Percentiles rank a stretch among this genome's conserved stretches.
Conservation (phyloP, 1,140 invertebrate genomes). For the Varroa destructor region DNA sequence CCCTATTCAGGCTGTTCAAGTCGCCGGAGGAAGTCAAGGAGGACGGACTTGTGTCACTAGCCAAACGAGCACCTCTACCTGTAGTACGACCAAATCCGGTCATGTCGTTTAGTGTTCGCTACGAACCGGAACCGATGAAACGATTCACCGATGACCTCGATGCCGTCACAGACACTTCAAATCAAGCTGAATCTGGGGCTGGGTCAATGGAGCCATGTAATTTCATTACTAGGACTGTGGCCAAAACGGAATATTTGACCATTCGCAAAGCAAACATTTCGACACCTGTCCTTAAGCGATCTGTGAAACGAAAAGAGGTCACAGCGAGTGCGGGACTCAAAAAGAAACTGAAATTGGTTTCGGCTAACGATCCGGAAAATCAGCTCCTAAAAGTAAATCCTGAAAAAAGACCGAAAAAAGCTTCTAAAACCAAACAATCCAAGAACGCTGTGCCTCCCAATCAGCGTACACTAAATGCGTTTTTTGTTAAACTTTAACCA, state of each 20-base stretch:
- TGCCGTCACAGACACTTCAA: no score
- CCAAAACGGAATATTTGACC: not conserved
- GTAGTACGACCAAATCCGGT: not conserved
- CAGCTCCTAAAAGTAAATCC: conserved; percentile 19
- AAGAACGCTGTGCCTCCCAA: not conserved
- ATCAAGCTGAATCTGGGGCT: not conserved
- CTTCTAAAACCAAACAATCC: no score
- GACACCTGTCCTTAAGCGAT: not conserved
- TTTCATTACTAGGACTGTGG: not conserved
- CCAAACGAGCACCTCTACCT: not conserved
- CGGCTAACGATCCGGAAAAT: conserved; percentile 10
- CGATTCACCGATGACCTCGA: not conserved
- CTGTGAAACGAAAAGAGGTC: not conserved
- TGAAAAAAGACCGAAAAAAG: not conserved
- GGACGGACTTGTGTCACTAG: not conserved
- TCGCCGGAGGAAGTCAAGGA: not conserved
- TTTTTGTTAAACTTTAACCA: not conserved
- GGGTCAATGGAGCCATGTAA: not conserved
- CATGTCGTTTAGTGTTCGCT: not conserved
- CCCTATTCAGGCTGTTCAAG: conserved; percentile 19
- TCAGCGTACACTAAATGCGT: conserved; percentile 4
- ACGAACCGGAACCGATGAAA: not conserved
- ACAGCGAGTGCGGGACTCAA: not conserved
- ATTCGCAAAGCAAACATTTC: not conserved
- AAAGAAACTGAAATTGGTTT: not conserved